Percentiles rank a stretch among this genome's conserved stretches.
These are phyloP conservation scores for Hydra vulgaris DNA, from an alignment of 30 jellyfish, hydroid and myxozoan species.

Conservation along the genomic window DNA sequence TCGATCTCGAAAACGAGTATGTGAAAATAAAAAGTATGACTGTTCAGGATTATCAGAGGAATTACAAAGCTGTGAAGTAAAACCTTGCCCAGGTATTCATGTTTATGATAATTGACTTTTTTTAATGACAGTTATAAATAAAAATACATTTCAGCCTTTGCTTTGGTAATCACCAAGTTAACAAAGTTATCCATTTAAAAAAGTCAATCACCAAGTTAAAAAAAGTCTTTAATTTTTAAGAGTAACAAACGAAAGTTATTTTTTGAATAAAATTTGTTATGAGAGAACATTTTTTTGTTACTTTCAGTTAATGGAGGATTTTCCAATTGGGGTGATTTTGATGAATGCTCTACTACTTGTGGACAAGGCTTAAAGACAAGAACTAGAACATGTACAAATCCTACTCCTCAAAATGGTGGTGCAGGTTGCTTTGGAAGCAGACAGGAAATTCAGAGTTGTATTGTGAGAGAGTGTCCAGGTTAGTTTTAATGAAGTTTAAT, in stretches of 20 bases:
- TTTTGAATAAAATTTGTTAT: too few species aligned
- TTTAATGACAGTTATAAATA: too few species aligned
- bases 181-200: too few species aligned
- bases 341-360: conserved; percentile 43
- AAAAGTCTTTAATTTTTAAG: too few species aligned
- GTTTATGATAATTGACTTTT: too few species aligned
- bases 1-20: conserved; percentile 49
- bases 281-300: too few species aligned
- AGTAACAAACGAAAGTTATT: too few species aligned
- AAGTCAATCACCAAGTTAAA: too few species aligned
- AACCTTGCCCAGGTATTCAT: conserved; percentile 24
- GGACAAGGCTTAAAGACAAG: conserved; percentile 39
- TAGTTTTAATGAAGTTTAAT: neutral
- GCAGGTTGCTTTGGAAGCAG: conserved; percentile 43
- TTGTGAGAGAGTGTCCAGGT: conserved; percentile 16
- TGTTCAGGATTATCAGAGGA: neutral
- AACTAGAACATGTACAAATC: conserved; percentile 45
- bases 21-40: conserved; percentile 36
- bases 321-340: conserved; percentile 38
- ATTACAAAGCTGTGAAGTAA: neutral
- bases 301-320: conserved; percentile 54
- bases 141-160: too few species aligned
- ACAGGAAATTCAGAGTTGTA: conserved; percentile 4
- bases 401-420: conserved; percentile 57
- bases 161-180: too few species aligned